These are phyloP conservation scores for Willowsia nigromaculata DNA, from an alignment of 2,888 invertebrate genomes.

Conservation along the genomic window DNA sequence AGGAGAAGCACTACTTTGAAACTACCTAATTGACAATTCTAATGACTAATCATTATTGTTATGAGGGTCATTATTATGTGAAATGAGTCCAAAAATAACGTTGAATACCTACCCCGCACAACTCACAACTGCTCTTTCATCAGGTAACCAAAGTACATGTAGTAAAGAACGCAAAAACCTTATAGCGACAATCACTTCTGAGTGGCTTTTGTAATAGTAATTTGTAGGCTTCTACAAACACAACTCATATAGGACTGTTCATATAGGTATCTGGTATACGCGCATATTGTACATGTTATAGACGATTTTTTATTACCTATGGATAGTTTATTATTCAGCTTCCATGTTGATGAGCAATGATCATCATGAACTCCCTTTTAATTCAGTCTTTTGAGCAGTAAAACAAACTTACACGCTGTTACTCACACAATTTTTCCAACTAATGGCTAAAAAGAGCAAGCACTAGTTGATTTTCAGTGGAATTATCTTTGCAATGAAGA, in stretches of 20 bases:
- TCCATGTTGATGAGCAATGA: not conserved
- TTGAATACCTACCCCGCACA: not conserved
- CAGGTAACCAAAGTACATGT: not conserved
- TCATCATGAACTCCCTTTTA: not conserved
- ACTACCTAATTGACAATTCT: constrained; percentile 67
- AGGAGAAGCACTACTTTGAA: constrained; percentile 31
- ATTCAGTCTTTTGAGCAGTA: not conserved
- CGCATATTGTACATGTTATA: not conserved
- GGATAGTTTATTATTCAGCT: not conserved
- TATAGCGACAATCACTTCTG: not conserved
- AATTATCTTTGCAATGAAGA: not conserved
- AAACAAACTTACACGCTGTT: not conserved
- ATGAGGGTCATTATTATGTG: constrained; percentile 66
- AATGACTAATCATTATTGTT: constrained; percentile 66
- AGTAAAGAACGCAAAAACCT: not conserved
- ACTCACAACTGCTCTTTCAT: not conserved
- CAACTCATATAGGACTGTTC: not conserved
- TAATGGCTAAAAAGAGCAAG: not conserved
- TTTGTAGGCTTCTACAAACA: not conserved
- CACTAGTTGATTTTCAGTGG: not conserved
- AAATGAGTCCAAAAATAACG: constrained; percentile 62
- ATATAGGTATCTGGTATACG: not conserved
- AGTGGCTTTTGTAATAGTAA: not conserved
- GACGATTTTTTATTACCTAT: not conserved
- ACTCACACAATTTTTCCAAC: not conserved